Evolutionary conservation across 2,888 invertebrate species (phyloP).

Genomic region (Tiphia femorata): DNA sequence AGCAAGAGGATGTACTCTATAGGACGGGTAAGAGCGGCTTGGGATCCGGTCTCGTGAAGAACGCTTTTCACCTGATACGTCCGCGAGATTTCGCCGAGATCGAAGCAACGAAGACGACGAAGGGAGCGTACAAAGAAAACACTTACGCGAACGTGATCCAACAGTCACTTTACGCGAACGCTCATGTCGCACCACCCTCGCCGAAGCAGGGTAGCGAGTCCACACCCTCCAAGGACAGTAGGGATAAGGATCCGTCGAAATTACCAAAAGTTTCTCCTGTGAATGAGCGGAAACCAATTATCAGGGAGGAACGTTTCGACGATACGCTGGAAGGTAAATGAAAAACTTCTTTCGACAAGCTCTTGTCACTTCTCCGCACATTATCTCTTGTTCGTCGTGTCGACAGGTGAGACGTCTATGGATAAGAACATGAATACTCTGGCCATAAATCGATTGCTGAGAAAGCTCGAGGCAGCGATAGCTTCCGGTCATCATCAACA

Average conservation of each 20-base stretch:
- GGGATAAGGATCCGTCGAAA: not conserved
- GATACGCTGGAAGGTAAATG: not conserved
- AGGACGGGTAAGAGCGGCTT: constrained; percentile 41
- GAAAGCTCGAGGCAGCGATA: constrained; percentile 82
- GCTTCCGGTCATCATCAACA: constrained; percentile 81
- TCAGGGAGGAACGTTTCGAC: not conserved
- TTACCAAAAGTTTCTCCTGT: not conserved
- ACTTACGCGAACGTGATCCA: constrained; percentile 70
- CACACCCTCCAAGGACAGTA: not conserved
- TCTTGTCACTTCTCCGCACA: not conserved
- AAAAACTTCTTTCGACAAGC: not conserved
- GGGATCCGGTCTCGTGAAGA: constrained; percentile 52
- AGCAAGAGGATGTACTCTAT: constrained; percentile 50
- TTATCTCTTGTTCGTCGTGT: not conserved
- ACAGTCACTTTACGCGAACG: constrained; percentile 57
- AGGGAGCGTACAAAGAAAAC: constrained; percentile 45
- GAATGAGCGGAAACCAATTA: not conserved
- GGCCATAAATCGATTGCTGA: constrained; percentile 76
- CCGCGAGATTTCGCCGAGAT: constrained; percentile 73
- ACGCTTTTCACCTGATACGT: constrained; percentile 71
- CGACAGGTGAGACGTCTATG: constrained; percentile 34
- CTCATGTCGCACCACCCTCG: constrained; percentile 40
- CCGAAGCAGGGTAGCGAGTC: constrained; percentile 20
- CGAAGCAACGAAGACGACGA: constrained; percentile 54
- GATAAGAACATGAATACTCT: constrained; percentile 71